Base-by-base conservation (phyloP, 2,113 vertebrate genomes). In the Nansenia antarctica region DNA sequence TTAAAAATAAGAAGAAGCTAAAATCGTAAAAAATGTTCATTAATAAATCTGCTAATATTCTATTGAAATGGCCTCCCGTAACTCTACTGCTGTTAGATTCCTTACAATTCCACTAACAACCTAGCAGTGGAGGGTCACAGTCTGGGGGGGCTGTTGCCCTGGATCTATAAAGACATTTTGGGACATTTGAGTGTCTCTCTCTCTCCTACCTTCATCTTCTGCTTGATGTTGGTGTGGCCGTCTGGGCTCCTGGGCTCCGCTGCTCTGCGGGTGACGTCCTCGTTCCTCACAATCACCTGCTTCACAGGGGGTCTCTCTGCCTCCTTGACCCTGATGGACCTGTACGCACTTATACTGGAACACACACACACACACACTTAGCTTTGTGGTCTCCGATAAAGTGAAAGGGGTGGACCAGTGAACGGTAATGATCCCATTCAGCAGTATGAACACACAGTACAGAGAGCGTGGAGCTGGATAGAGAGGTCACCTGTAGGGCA, bases 241-340 rank as follows among this genome's bases (percentile, higher is more conserved):
- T n/a, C 42, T 15, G 91, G 60, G 64, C 85, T 90, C 69, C 65
- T 84, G 52, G 80, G 87, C n/a, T 88, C 91, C 42, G 95, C 93
- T 3, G 87, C 67, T 70, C 88, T 93, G 37, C 90, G 88, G 65
- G 90, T 39, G 55, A 95, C 83, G 12, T 98, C 95, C 80, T 98
- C 96, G 78, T 93, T 98, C 34, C 94, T 93, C 60, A 96, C 93
- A 5, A 96, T 95, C 63, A 95, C 88, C 87, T 98, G 95, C 66
- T 95, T 97, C 70, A 96, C 83, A 6, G 82, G 83, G 29, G 95
- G 94, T 39, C 94, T 92, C 22, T 95, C 95, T 0, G 81, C 88
- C 72, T 96, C 95, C 82, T 96, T 99, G 78, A 98, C 84, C 72
- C 96, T 92, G 70, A 92, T 95, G 60, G 98, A 98, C 80, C 98